These are phyloP conservation scores for Amorpha juglandis DNA, from an alignment of 2,888 invertebrate species.

Conservation along the genomic window DNA sequence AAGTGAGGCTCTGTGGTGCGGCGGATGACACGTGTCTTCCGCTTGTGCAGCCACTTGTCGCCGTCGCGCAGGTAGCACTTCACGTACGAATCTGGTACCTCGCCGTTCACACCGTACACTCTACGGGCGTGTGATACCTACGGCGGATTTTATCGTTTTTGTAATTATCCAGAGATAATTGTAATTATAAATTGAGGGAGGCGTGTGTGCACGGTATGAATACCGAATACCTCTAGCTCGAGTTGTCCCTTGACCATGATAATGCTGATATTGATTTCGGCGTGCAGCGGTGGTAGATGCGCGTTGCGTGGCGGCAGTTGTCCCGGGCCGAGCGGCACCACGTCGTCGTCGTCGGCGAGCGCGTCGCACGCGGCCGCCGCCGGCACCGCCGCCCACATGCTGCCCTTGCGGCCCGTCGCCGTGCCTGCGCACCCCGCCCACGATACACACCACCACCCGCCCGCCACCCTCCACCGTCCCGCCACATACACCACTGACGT, in stretches of 20 bases:
- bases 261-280: conserved; percentile 94
- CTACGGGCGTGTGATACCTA: conserved; percentile 78
- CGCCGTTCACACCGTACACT: conserved; percentile 86
- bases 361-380: conserved; percentile 71
- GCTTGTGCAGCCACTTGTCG: conserved; percentile 94
- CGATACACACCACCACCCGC: conserved; percentile 50
- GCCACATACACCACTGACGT: not conserved
- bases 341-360: conserved; percentile 71
- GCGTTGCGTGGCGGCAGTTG: conserved; percentile 92
- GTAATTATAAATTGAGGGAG: too few relatives aligned
- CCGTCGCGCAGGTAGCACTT: conserved; percentile 96
- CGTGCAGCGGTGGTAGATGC: conserved; percentile 87
- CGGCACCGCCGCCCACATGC: conserved; percentile 83
- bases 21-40: conserved; percentile 93
- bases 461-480: conserved; percentile 23
- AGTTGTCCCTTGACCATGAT: conserved; percentile 95
- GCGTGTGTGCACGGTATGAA: not conserved
- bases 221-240: conserved; percentile 90
- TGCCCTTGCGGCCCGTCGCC: conserved; percentile 83
- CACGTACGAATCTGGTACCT: conserved; percentile 94
- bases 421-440: conserved; percentile 68
- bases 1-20: conserved; percentile 93
- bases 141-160: not conserved
- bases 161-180: not conserved
- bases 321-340: conserved; percentile 89